Percentiles rank a stretch among this genome's conserved stretches.
phyloP scores from a whole-genome alignment of 2,113 vertebrate genomes.

The Cathartes aura region DNA sequence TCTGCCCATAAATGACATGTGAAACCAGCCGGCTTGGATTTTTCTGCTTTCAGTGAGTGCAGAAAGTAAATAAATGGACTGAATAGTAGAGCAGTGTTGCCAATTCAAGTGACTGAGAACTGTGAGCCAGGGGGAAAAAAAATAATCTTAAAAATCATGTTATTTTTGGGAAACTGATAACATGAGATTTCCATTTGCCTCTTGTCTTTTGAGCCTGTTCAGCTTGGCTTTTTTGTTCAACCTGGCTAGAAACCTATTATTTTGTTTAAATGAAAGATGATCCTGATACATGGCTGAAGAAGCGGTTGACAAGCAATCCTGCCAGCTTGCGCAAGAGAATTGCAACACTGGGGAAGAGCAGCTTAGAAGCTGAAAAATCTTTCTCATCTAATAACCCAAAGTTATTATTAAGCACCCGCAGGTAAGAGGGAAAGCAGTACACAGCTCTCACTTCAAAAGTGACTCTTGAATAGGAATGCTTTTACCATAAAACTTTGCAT shows the following conservation, averaged over 20 bases:
- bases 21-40: not conserved
- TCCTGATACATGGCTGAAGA: slow-evolving; percentile 4
- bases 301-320: not conserved
- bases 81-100: not conserved
- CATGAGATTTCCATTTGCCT: not conserved
- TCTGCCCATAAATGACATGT: not conserved
- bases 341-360: not conserved
- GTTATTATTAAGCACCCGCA: not conserved
- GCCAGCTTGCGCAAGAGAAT: not conserved
- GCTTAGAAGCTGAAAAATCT: not conserved
- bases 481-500: not conserved
- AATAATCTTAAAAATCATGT: not conserved
- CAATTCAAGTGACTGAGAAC: not conserved
- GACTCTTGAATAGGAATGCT: not conserved
- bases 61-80: not conserved
- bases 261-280: slow-evolving; percentile 36
- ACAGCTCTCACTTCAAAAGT: not conserved
- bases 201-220: slow-evolving; percentile 13
- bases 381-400: not conserved
- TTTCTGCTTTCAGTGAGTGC: not conserved
- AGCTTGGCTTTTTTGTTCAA: not conserved
- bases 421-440: not conserved
- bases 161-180: not conserved
- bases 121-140: not conserved
- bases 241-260: not conserved